phyloP scores from a whole-genome alignment of 2,113 vertebrate genomes.

The Malaclemys terrapin region DNA sequence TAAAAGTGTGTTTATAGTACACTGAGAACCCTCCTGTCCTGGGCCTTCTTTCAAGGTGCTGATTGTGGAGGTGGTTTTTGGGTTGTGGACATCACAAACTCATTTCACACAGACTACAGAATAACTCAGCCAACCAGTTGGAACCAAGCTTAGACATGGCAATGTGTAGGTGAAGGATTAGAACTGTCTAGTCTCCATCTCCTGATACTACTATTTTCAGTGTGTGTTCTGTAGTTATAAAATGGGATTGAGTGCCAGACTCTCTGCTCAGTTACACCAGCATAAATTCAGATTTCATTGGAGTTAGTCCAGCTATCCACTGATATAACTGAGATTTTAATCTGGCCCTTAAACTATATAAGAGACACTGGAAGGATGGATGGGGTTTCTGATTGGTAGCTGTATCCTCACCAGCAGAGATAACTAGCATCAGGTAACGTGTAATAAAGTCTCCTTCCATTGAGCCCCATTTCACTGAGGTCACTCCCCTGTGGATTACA shows the following conservation, averaged over 20 bases:
- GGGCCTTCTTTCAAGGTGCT: background rate
- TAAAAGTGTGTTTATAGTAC: fast-evolving
- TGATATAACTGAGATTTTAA: background rate
- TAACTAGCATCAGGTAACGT: background rate
- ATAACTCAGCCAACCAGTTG: constrained; percentile 7
- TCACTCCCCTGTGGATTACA: background rate
- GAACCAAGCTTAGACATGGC: background rate
- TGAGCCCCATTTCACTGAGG: background rate
- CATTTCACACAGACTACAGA: background rate
- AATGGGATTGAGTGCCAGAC: background rate
- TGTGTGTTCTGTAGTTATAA: constrained; percentile 33
- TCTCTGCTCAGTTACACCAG: background rate
- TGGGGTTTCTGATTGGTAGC: background rate
- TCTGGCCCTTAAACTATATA: background rate
- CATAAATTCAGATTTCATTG: constrained; percentile 53
- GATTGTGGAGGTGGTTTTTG: background rate
- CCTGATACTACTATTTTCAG: background rate
- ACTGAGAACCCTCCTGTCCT: background rate
- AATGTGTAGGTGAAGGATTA: background rate
- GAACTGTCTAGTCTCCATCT: constrained; percentile 28
- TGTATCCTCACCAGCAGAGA: background rate
- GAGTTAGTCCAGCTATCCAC: background rate
- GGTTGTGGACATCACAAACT: background rate
- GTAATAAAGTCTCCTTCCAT: background rate
- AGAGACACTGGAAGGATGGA: background rate